Evolutionary conservation across 2,888 invertebrate genomes (phyloP), one percentile per base, ranked within the genome.

Genomic region (Leptinotarsa rubiginosa): DNA sequence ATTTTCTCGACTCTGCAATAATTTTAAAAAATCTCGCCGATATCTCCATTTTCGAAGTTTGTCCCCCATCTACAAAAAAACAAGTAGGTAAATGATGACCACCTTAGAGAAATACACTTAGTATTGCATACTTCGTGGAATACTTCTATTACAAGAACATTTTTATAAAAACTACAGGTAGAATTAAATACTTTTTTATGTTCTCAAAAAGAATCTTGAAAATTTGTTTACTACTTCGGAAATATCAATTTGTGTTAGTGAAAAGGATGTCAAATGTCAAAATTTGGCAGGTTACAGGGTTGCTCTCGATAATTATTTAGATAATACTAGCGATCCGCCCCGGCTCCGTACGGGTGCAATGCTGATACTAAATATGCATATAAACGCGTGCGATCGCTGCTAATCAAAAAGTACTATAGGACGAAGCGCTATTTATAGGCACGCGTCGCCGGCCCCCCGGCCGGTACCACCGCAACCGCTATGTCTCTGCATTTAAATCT

Each of bases 1-100:
- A 41, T 78, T 78, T 79, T 85, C 85, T 22, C 86, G 78, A 70
- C 79, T 80, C 59, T 84, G 85, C 64, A 85, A 71, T 65, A 85
- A 77, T 72, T 80, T 83, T 69, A 83, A 73, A 64, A 85, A 76
- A 75, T 83, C 83, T 65, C 81, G 80, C 70, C 79, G 81, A 20
- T 79, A 75, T 77, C 79, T 80, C 78, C 80, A 81, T 80, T 81
- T 82, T 67, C 77, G 81, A 66, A 82, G 69, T 81, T 80, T 82
- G 70, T 76, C 73, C 69, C 84, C 84, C 84, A 84, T 84, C 77
- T 78, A 69, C n/a, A 74, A 71, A 41, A 15, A 41, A 22, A 31
- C 25, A 13, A 20, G 20, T 41, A 50, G 7, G 41, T 41, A 41
- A 50, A 20, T 20, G 31, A 68, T 12, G n/a, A 62, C 0, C 62